Evolutionary conservation across 2,888 invertebrate species (phyloP).

Genomic region (Epistrophe grossulariae): DNA sequence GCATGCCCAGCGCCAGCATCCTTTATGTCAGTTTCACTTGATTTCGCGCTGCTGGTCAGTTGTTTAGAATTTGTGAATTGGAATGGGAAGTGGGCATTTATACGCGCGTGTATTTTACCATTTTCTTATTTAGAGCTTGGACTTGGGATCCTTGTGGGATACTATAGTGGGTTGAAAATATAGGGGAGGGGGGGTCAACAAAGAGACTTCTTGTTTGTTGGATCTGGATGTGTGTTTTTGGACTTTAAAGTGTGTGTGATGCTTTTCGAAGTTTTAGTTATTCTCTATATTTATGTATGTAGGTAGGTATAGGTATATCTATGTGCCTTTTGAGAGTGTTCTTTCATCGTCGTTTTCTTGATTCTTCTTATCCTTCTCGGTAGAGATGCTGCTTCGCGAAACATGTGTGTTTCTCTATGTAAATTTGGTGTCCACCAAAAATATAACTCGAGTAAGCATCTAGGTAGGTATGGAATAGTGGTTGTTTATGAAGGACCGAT

Average conservation of each 20-base stretch:
- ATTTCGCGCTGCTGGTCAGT: constrained; percentile 75
- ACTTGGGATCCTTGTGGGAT: constrained; percentile 5
- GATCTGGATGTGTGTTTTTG: constrained; percentile 59
- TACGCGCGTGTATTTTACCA: constrained; percentile 48
- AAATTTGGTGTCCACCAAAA: constrained; percentile 69
- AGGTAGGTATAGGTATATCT: neutral
- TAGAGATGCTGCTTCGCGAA: constrained; percentile 53
- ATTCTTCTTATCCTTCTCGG: constrained; percentile 59
- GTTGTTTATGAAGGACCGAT: constrained; percentile 29
- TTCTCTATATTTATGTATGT: neutral
- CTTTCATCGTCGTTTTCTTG: constrained; percentile 34
- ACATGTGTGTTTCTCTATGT: constrained; percentile 68
- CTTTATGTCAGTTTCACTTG: constrained; percentile 67
- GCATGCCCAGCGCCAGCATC: constrained; percentile 49
- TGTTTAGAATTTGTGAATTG: constrained; percentile 48
- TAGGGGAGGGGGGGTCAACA: neutral
- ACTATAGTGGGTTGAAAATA: neutral
- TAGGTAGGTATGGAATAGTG: neutral
- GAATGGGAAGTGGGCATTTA: constrained; percentile 42
- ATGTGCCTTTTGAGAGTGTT: constrained; percentile 41
- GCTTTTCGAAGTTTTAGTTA: constrained; percentile 33
- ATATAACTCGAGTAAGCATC: constrained; percentile 12
- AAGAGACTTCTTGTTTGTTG: constrained; percentile 36
- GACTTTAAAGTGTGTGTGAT: constrained; percentile 71
- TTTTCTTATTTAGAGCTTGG: constrained; percentile 46